These are phyloP conservation scores for Amiota communis DNA, from an alignment of 2,888 invertebrate species.

Conservation along the genomic window DNA sequence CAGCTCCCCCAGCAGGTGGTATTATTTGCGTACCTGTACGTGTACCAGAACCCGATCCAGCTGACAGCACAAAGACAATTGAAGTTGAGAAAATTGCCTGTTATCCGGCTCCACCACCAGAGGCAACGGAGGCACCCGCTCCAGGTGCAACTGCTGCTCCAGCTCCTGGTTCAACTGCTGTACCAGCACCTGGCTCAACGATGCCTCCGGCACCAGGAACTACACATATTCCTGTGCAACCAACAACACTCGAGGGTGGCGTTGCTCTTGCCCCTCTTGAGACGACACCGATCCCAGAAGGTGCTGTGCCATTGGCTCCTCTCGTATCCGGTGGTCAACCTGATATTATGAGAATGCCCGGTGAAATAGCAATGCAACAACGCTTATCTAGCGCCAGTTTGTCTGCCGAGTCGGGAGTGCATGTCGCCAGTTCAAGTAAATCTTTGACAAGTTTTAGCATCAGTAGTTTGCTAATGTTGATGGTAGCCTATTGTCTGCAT, in stretches of 20 bases:
- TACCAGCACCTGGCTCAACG: slow-evolving; percentile 10
- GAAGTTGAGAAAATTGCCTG: slow-evolving; percentile 69
- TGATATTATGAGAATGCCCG: slow-evolving; percentile 65
- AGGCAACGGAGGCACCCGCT: slow-evolving; percentile 40
- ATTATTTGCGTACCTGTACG: slow-evolving; percentile 69
- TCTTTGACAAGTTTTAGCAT: slow-evolving; percentile 43
- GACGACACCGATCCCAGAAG: slow-evolving; percentile 58
- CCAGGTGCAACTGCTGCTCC: slow-evolving; percentile 37
- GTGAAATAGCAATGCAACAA: slow-evolving; percentile 41
- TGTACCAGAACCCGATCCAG: slow-evolving; percentile 69
- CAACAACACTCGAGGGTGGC: slow-evolving; percentile 15
- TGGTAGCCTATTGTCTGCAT: slow-evolving; percentile 58
- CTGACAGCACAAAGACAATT: slow-evolving; percentile 67
- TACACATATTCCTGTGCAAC: neutral
- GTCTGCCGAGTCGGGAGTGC: slow-evolving; percentile 50
- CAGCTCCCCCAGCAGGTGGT: slow-evolving; percentile 57
- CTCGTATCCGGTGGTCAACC: slow-evolving; percentile 51
- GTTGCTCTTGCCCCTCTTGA: slow-evolving; percentile 49
- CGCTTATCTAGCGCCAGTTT: slow-evolving; percentile 51
- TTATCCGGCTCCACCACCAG: slow-evolving; percentile 68
- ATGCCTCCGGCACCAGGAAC: neutral
- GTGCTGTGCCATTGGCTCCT: slow-evolving; percentile 58
- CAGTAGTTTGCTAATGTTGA: slow-evolving; percentile 51
- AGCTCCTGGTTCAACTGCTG: slow-evolving; percentile 2
- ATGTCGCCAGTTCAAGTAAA: slow-evolving; percentile 43